phyloP scores from a whole-genome alignment of 2,888 invertebrate species.

The Callosobruchus maculatus region DNA sequence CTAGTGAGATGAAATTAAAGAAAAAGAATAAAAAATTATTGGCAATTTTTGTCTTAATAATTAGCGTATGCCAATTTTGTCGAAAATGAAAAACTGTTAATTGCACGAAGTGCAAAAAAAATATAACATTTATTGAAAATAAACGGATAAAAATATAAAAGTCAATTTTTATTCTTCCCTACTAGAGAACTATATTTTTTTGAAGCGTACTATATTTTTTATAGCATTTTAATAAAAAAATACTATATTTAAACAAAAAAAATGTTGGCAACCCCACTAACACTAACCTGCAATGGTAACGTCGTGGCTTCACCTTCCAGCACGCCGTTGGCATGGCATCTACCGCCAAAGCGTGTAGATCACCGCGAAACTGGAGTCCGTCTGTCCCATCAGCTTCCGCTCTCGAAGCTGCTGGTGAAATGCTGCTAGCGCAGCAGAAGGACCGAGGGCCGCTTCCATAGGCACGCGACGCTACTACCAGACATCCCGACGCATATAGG shows the following conservation, averaged over 20 bases:
- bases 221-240: too few species aligned
- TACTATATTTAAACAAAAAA: not conserved
- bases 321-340: constrained; percentile 32
- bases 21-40: too few species aligned
- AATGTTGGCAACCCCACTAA: not conserved
- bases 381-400: constrained; percentile 49
- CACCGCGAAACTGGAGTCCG: constrained; percentile 54
- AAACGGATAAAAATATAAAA: too few species aligned
- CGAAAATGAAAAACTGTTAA: too few species aligned
- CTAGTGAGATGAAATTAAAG: too few species aligned
- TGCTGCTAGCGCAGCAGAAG: not conserved
- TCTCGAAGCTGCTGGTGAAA: not conserved
- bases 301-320: not conserved
- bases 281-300: not conserved
- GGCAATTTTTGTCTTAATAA: too few species aligned
- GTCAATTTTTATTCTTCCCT: too few species aligned
- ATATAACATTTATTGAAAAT: too few species aligned
- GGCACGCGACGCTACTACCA: not conserved
- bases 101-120: too few species aligned
- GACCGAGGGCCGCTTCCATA: not conserved
- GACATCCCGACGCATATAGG: not conserved
- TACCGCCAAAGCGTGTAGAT: constrained; percentile 53
- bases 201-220: too few species aligned
- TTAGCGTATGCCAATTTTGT: too few species aligned
- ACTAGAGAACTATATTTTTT: too few species aligned